Evolutionary conservation across 2,888 invertebrate genomes (phyloP).

Genomic region (Campoplex capitator): DNA sequence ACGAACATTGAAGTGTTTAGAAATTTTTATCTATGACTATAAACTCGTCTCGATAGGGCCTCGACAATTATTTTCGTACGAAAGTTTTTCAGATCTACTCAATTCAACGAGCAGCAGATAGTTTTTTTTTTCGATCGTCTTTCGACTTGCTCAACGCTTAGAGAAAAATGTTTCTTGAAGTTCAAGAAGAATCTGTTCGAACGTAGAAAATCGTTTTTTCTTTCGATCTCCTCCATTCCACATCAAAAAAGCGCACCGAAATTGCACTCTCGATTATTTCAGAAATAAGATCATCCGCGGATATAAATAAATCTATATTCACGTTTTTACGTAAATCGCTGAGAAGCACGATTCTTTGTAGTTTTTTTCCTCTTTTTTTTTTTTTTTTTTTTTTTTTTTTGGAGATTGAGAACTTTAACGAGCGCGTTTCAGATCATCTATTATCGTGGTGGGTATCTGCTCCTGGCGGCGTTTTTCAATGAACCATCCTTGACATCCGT

Average conservation of each 20-base stretch:
- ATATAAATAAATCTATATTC: neutral
- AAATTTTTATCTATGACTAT: constrained; percentile 61
- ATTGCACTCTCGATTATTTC: constrained; percentile 29
- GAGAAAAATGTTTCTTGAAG: neutral
- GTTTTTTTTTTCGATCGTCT: neutral
- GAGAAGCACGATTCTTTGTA: neutral
- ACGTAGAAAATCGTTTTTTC: constrained; percentile 1
- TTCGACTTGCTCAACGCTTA: constrained; percentile 1
- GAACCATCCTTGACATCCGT: constrained; percentile 79
- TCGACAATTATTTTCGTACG: constrained; percentile 48
- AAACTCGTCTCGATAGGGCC: constrained; percentile 28
- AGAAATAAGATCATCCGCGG: constrained; percentile 42
- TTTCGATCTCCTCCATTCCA: neutral
- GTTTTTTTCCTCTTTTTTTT: neutral
- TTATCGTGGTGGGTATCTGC: constrained; percentile 81
- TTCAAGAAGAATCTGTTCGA: constrained; percentile 21
- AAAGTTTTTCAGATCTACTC: constrained; percentile 41
- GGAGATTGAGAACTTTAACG: constrained; percentile 7
- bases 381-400: neutral
- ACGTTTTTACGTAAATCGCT: neutral
- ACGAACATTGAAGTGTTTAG: constrained; percentile 17
- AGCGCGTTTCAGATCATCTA: constrained; percentile 25
- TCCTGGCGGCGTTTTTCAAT: constrained; percentile 75
- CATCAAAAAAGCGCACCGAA: constrained; percentile 15
- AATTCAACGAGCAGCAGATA: constrained; percentile 18